Evolutionary conservation across 2,888 invertebrate species (phyloP), one percentile per base, ranked within the genome.

Genomic region (Euphydryas editha): DNA sequence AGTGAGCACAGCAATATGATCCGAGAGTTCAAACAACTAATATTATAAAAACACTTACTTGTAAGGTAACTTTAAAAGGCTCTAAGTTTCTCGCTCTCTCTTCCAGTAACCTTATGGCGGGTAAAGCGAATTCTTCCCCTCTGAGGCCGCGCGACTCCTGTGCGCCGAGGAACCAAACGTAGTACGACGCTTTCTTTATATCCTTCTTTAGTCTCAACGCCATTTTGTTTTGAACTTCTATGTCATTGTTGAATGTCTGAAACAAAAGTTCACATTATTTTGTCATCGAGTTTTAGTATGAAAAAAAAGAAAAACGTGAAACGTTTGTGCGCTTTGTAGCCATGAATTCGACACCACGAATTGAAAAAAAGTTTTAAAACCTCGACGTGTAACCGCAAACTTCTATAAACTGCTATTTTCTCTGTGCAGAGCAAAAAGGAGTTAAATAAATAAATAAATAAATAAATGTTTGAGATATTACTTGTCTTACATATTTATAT

Each of bases 111-210:
- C 96, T 94, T 75, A 98, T 95, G 67, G 98, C 97, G 13, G 98
- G 97, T 67, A 97, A 93, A 63, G 98, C 96, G 79, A 95, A 97
- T 81, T 97, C 96, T 76, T 96, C 95, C 37, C 98, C 98, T 0
- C 97, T 92, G 30, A 98, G 90, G 0, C 97, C 98, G 76, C 97
- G 95, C 66, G 98, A 97, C 92, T 99, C 99, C 92, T 98, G 97
- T 78, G 99, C 98, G 21, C 99, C 99, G 80, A 99, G 94, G 93
- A 99, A 97, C 96, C 97, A 97, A 72, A 97, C 97, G 91, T 97
- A 97, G 92, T 97, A 97, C 44, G 97, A 97, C 68, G 97, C 97
- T 84, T 97, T 97, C 91, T 97, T 97, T 79, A 97, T 96, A 85
- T 97, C 97, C 88, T 97, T 97, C 86, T 96, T 95, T 77, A 96